These are phyloP conservation scores for Phocoena sinus DNA, from an alignment of 2,113 vertebrate species.

Conservation along the genomic window DNA sequence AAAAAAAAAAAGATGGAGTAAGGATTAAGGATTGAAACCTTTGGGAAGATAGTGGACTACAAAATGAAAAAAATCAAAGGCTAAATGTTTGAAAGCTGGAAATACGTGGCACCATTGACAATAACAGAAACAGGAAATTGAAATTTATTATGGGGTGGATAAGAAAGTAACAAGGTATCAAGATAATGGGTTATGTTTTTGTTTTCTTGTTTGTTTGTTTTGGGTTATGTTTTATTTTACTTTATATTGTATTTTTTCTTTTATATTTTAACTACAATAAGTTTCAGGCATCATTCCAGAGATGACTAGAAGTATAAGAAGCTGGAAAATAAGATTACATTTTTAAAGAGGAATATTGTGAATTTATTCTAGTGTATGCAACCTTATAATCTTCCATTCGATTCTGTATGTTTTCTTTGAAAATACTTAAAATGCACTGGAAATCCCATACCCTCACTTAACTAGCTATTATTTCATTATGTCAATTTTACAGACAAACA, in stretches of 20 bases:
- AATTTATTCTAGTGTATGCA: not conserved
- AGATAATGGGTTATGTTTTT: not conserved
- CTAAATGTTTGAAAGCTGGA: conserved; percentile 22
- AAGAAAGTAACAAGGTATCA: not conserved
- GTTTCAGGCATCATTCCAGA: conserved; percentile 2
- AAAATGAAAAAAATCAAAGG: not conserved
- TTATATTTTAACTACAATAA: not conserved
- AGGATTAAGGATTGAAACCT: not conserved
- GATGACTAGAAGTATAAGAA: not conserved
- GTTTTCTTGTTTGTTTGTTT: not conserved
- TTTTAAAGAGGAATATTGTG: conserved; percentile 2
- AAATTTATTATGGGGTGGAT: not conserved
- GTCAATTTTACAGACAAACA: conserved; percentile 27
- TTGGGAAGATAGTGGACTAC: not conserved
- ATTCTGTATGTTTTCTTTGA: conserved; percentile 16
- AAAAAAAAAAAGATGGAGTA: not conserved
- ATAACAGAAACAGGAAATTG: not conserved
- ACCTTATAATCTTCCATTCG: not conserved
- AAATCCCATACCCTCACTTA: conserved; percentile 15
- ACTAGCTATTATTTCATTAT: conserved; percentile 39
- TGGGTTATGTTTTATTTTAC: not conserved
- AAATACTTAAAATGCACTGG: conserved; percentile 17
- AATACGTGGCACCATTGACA: not conserved
- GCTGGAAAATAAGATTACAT: not conserved
- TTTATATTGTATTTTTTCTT: not conserved